Base-by-base conservation (phyloP, 1,140 invertebrate genomes). In the Babylonia areolata region DNA sequence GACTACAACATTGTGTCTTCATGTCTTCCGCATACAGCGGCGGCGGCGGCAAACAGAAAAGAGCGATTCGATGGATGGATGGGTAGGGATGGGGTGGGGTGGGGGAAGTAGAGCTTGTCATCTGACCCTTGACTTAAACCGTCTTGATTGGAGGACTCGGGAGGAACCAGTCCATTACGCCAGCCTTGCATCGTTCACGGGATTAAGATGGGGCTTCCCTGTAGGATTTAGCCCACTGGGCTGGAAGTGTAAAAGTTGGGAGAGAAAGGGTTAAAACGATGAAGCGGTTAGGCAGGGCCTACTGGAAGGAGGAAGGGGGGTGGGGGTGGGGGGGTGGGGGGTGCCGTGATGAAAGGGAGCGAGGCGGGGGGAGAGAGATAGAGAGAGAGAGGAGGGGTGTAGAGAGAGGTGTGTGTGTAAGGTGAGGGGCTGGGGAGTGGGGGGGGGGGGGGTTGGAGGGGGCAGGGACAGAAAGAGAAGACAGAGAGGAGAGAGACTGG, bases 231-330 rank as follows among this genome's bases (percentile, higher is more conserved):
- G 6, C 17, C 58, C 58, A 23, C 20, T 6, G 46, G 46, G 17
- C 17, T 64, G 58, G 58, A n/a, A 64, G 5, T 64, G n/a, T n/a
- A n/a, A 51, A 51, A 6, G 6, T 64, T 12, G 58, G 5, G 58
- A 64, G 58, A 64, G 58, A 11, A 64, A 64, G 58, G n/a, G 58
- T n/a, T 64, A 64, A 64, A 64, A n/a, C 58, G 58, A 64, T 64
- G 58, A 64, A 23, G 58, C 15, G 15, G 58, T 3, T 12, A 28
- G 58, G 9, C 58, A n/a, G 28, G 28, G 58, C 17, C n/a, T n/a
- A n/a, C n/a, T 51, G 46, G 58, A 64, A 23, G 28, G 17, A 64
- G 58, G 28, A 64, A 64, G 6, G 58, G 15, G 46, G 5, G 58
- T 20, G 58, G 28, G 28, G 9, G 58, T 9, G 58, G 28, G 28